Base-by-base conservation (phyloP, 2,888 invertebrate species). In the Drosophila borealis region DNA sequence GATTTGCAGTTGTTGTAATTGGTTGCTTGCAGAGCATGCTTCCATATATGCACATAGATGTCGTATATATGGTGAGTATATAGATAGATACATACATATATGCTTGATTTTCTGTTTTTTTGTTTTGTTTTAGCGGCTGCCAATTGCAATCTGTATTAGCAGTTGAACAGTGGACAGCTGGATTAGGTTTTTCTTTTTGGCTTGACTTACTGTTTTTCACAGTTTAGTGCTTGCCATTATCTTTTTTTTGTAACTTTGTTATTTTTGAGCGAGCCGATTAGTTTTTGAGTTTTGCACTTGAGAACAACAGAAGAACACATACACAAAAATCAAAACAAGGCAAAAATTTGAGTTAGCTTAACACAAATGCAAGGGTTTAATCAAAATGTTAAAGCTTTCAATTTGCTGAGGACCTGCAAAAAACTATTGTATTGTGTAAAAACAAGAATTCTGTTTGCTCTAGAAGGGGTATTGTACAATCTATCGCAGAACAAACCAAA, bases 231-330 rank as follows among this genome's bases (percentile, higher is more conserved):
- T 53, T 59, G 59, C 54, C 59, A 51, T 48, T 21, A 39, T 37
- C 17, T 37, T 33, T n/a, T 9, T 36, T 45, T 61, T 54, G 29
- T 29, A 36, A 62, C 61, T 54, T 64, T 48, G 49, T 67, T 53
- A 60, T 39, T 44, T 70, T 78, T 68, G 42, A 64, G 63, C 76
- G 71, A 74, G 79, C 79, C 79, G 82, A 79, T 79, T 79, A 79
- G 71, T 79, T 70, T 61, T 70, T 60, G 39, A 55, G 45, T 61
- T 73, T 80, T 72, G 65, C 65, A 66, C 46, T 81, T 78, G 51
- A 70, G 45, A 68, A 79, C 57, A 81, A 70, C 78, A 64, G 48
- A 69, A 56, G 25, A 79, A 73, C 51, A 80, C 70, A 75, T 34
- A 75, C 21, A 68, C 57, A 33, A 14, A 70, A 55, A 13, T 48